Percentiles rank a stretch among this genome's conserved stretches.
These are phyloP conservation scores for Callosobruchus maculatus DNA, from an alignment of 2,888 invertebrate genomes.

Conservation along the genomic window DNA sequence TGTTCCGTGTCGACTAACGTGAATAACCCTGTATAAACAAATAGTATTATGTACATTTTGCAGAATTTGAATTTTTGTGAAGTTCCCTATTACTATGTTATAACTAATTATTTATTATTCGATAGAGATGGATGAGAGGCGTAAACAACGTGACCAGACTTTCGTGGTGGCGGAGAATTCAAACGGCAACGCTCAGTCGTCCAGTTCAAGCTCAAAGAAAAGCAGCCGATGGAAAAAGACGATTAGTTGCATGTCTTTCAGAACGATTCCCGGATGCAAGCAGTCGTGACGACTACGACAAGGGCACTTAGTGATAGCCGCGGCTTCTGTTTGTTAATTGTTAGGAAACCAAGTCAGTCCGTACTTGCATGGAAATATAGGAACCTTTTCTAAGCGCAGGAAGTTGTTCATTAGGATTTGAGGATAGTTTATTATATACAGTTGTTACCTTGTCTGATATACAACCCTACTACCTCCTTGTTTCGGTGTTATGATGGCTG, in stretches of 20 bases:
- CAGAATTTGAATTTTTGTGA: too few species aligned
- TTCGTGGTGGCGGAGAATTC: slow-evolving; percentile 16
- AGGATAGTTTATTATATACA: too few species aligned
- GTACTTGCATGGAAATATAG: not conserved
- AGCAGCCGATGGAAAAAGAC: slow-evolving; percentile 57
- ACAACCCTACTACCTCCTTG: too few species aligned
- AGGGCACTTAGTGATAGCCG: not conserved
- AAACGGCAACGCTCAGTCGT: slow-evolving; percentile 40
- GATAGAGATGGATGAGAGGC: slow-evolving; percentile 13
- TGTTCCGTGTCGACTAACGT: too few species aligned
- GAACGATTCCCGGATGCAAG: slow-evolving; percentile 59
- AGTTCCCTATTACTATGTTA: not conserved
- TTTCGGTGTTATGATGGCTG: too few species aligned
- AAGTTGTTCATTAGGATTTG: not conserved
- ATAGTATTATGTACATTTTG: too few species aligned
- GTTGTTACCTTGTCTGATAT: too few species aligned
- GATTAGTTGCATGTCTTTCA: slow-evolving; percentile 58
- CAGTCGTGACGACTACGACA: slow-evolving; percentile 54
- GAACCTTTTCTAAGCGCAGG: not conserved
- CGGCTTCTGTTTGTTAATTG: not conserved
- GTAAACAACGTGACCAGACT: not conserved
- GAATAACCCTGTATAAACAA: too few species aligned
- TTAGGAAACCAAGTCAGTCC: not conserved
- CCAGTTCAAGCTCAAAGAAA: slow-evolving; percentile 48
- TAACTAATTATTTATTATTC: slow-evolving; percentile 2